Base-by-base conservation (phyloP, 2,888 invertebrate genomes). In the Parelbella ahira region DNA sequence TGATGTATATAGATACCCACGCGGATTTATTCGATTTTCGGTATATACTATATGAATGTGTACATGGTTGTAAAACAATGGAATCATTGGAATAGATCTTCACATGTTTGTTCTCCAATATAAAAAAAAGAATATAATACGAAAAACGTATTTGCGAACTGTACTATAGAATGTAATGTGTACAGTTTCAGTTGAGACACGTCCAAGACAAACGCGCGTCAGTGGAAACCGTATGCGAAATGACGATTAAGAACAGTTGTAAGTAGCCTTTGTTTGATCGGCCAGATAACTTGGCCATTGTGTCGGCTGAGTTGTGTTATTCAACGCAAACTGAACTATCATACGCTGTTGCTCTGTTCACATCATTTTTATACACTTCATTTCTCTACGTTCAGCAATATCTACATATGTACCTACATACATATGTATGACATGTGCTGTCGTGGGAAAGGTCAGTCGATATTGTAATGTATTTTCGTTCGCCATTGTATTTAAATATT, bases 241-340 rank as follows among this genome's bases (percentile, higher is more conserved):
- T 82, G 82, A 76, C 77, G 83, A 86, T 84, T 84, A 86, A 83
- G 73, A 82, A 86, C 86, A 80, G 82, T 82, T 83, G 75, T 72
- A 82, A 82, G 83, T 82, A 82, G 83, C 77, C 77, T 84, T 87
- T 87, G 87, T 87, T 81, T 60, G 83, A 86, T 87, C 64, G 50
- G 42, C 44, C 44, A 51, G 84, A 86, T 86, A 86, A 69, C 45
- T 25, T 43, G 50, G 61, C 78, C 61, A 82, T 82, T 86, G 80
- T 84, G 58, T 52, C 45, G 51, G 57, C 51, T 55, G 58, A 58
- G 54, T 62, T 58, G 53, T 51, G 56, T 56, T 56, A 63, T 72
- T 71, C 62, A 60, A 65, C 67, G 55, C 52, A 53, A 53, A 39
- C 45, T 50, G 47, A 44, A 37, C 44, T 37, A 42, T 41, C 42